These are phyloP conservation scores for Colletes collaris DNA, from an alignment of 2,888 invertebrate species.

Conservation along the genomic window DNA sequence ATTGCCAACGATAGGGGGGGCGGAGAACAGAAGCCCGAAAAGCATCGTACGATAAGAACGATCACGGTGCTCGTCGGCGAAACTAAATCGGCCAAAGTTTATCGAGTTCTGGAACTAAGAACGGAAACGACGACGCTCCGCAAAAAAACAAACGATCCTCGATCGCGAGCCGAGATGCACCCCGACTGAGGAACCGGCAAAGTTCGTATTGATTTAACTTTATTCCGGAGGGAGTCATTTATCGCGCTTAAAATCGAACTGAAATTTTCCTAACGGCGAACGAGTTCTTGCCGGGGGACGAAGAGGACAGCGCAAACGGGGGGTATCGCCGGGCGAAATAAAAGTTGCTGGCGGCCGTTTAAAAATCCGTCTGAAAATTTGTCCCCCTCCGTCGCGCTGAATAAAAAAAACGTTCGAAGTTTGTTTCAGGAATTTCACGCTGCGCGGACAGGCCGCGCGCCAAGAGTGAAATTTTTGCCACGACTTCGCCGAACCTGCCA, in stretches of 20 bases:
- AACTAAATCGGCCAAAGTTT: slow-evolving; percentile 46
- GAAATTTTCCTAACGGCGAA: no score
- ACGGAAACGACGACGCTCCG: slow-evolving; percentile 29
- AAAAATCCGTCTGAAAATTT: background rate
- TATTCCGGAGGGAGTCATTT: background rate
- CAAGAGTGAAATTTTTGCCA: slow-evolving; percentile 11
- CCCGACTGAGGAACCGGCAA: background rate
- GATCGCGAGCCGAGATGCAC: slow-evolving; percentile 7
- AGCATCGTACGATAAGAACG: slow-evolving; percentile 39
- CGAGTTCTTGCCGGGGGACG: no score
- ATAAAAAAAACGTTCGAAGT: slow-evolving; percentile 23
- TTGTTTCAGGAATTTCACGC: slow-evolving; percentile 10
- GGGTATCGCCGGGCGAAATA: background rate
- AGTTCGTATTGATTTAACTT: slow-evolving; percentile 2
- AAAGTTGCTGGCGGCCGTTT: background rate
- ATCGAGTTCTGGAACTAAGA: slow-evolving; percentile 35
- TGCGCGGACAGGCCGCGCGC: background rate
- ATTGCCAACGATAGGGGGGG: background rate
- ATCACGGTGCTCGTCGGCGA: slow-evolving; percentile 10
- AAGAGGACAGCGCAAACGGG: no score
- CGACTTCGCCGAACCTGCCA: slow-evolving; percentile 26
- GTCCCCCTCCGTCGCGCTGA: background rate
- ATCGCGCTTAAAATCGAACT: background rate
- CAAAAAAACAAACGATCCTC: slow-evolving; percentile 6
- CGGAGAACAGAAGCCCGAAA: slow-evolving; percentile 16